phyloP scores from a whole-genome alignment of 2,888 invertebrate genomes.

The Taphrorychus bicolor region DNA sequence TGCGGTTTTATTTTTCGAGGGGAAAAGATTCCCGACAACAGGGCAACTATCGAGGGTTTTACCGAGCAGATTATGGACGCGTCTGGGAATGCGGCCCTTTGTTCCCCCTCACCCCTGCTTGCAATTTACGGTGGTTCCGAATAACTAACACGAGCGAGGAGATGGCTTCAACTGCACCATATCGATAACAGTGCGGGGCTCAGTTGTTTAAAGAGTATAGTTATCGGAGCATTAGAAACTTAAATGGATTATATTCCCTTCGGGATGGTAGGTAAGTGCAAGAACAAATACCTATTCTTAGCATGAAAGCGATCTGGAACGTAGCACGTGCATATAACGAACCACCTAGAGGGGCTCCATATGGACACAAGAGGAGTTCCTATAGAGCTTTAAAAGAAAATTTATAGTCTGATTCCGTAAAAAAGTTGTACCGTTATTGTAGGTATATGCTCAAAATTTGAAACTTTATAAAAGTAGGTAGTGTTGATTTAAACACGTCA shows the following conservation, averaged over 20 bases:
- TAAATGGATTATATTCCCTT: constrained; percentile 19
- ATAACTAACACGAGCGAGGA: too few relatives aligned
- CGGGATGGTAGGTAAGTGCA: neutral
- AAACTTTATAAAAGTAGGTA: too few relatives aligned
- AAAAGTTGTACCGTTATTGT: too few relatives aligned
- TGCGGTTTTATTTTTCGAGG: constrained; percentile 33
- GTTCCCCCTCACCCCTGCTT: neutral
- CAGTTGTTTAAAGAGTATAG: constrained; percentile 3
- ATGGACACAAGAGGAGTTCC: too few relatives aligned
- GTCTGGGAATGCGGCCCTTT: neutral
- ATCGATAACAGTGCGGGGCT: neutral
- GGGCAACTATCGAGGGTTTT: constrained; percentile 29
- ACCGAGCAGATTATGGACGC: constrained; percentile 14
- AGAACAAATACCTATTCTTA: constrained; percentile 1
- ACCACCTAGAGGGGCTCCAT: too few relatives aligned
- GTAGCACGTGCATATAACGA: constrained; percentile 1
- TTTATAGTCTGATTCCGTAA: too few relatives aligned
- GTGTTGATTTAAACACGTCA: too few relatives aligned
- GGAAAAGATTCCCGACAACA: constrained; percentile 27
- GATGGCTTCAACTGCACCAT: too few relatives aligned
- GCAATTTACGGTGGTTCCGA: too few relatives aligned
- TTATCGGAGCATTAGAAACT: constrained; percentile 17
- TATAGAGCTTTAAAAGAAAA: too few relatives aligned
- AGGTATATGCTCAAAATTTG: too few relatives aligned
- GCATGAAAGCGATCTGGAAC: neutral